Base-by-base conservation (phyloP, 2,888 invertebrate genomes). In the Caenorhabditis afra region DNA sequence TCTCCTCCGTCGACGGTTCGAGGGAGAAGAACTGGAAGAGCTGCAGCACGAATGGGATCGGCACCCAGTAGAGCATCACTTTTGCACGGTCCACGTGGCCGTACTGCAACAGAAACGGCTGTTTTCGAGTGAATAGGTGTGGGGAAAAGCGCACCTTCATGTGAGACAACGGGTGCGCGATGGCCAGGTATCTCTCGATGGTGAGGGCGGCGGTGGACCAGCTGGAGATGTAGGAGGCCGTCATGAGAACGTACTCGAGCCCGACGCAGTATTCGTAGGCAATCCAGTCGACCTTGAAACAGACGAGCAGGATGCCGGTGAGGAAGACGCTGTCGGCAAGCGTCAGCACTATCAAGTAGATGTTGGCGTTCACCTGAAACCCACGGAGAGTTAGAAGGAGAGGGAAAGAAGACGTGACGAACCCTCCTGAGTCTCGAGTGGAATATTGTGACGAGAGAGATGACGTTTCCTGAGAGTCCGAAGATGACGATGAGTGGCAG, bases 151-250 rank as follows among this genome's bases (percentile, higher is more conserved):
- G n/a, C n/a, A 88, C 88, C 75, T 86, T 84, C 53, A 89, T 85
- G 64, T 88, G 87, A 23, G 84, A 75, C 37, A 89, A 66, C 10
- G 89, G 89, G 73, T 89, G 88, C 16, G 86, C 87, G 23, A 89
- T 87, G 5, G 89, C 89, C 35, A 89, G 73, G 70, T 89, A 89
- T 49, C 89, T 75, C 67, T 89, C 89, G 39, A 89, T 87, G 20
- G 89, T 90, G n/a, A 89, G 76, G 8, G 89, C 89, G 7, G 87
- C 87, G 16, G 89, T 88, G 7, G 88, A 82, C 89, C 89, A 89
- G 62, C 86, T 86, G 39, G 87, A 87, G 39, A 89, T 82, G 73
- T 89, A 89, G 3, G 87, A 87, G 7, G 88, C 81, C 1, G 85
- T 84, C 86, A 87, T 88, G 20, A 89, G 75, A 16, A 89, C 81